Evolutionary conservation across 2,888 invertebrate species (phyloP), one percentile per base, ranked within the genome.

Genomic region (Hydraecia micacea): DNA sequence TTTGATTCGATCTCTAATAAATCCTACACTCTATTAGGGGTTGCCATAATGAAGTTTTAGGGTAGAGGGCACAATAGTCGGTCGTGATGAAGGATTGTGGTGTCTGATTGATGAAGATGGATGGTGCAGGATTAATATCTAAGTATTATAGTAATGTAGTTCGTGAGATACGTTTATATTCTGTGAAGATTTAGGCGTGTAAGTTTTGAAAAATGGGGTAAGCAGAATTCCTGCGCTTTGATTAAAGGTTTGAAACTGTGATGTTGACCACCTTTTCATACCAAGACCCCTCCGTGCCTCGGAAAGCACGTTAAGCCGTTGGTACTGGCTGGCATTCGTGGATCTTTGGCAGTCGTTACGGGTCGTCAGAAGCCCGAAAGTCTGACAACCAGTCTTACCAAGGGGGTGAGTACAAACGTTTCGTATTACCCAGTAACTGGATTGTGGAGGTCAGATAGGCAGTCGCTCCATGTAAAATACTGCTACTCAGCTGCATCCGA

Each of bases 91-190:
- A 90, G 89, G 85, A 89, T 90, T 88, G 88, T 88, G 69, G 15
- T 60, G 11, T 25, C 55, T 92, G 93, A 93, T 91, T 89, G 92
- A 93, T 93, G 91, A 89, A 90, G 93, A 93, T 60, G 75, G 85
- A 93, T 93, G 72, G 73, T 39, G 46, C 28, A 77, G 69, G 79
- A 76, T 79, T 78, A 25, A 39, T 68, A 73, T 72, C 55, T 69
- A n/a, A n/a, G n/a, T n/a, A 79, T 83, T 80, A 87, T 74, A 73
- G 8, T 75, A 74, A 67, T 86, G 58, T 65, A 69, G 49, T 71
- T 86, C 76, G 80, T 87, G 85, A 80, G 74, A 84, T 81, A 62
- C 11, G 65, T 58, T n/a, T 0, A 21, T 9, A 65, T 55, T 36
- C 63, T 69, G 67, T 36, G n/a, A 28, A 62, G n/a, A 78, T 81